Evolutionary conservation across 2,888 invertebrate species (phyloP), one percentile per base, ranked within the genome.

Genomic region (Drosophila monieri): DNA sequence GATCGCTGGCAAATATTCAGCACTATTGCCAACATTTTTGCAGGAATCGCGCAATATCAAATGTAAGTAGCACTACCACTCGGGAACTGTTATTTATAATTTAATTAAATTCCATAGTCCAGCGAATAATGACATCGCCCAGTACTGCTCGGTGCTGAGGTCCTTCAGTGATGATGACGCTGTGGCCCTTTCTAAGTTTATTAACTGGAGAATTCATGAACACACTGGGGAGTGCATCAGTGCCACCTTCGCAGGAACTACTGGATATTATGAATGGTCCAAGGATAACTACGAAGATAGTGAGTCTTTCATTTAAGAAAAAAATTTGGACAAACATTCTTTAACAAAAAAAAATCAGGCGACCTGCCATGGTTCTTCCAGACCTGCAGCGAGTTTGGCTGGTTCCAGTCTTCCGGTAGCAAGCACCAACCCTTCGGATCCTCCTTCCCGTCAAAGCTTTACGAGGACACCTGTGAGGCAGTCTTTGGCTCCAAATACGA

Each of bases 351-450:
- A 12, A 35, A 6, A n/a, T 35, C 35, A 95, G 95, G 93, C 90
- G 94, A 95, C 0, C 93, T 80, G 2, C 51, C 47, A 5, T 96
- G 96, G 96, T 93, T 92, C 0, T 96, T 95, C 90, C 96, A 97
- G 91, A 96, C 96, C 0, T 97, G 97, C 90, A 94, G 94, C 39
- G 96, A 97, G 91, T 97, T 94, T 91, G 97, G 96, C 51, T 97
- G 94, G 93, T 96, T 93, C 90, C 96, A 96, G 91, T 94, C 95
- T 1, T 94, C 96, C 0, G 93, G 91, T 72, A 93, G 94, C 44
- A 54, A 83, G 0, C 83, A 91, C 0, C 94, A 94, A 64, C 94
- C 95, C 0, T 93, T 94, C 2, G 89, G 89, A 5, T 68, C 72
- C 2, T 58, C 48, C 12, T 89, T 89, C 47, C 90, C 90, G 0